Conservation (phyloP, 1,140 invertebrate genomes). For the Spodoptera litura region DNA sequence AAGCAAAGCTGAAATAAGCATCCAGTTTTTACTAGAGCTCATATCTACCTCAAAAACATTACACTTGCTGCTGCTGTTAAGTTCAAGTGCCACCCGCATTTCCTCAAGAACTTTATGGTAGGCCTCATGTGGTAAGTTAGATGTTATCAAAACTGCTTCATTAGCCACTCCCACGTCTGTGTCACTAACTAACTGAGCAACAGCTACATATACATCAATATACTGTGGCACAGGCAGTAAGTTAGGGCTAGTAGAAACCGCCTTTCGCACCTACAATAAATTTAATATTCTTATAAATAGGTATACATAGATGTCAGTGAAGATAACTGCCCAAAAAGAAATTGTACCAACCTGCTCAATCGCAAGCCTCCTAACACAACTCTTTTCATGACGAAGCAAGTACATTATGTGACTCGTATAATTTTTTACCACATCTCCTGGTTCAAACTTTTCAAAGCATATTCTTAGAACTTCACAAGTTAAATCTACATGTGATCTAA, state of each 20-base stretch:
- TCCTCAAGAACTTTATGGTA: slow-evolving; percentile 83
- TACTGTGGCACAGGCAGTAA: slow-evolving; percentile 83
- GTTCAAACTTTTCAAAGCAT: slow-evolving; percentile 86
- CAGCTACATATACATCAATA: slow-evolving; percentile 84
- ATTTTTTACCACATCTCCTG: slow-evolving; percentile 83
- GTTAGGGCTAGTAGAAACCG: slow-evolving; percentile 65
- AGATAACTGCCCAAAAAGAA: background rate
- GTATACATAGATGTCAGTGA: too few species aligned
- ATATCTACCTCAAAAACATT: slow-evolving; percentile 88
- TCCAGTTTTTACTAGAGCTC: too few species aligned
- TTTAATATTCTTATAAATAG: too few species aligned
- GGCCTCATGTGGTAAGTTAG: slow-evolving; percentile 82
- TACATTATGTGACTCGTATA: slow-evolving; percentile 84
- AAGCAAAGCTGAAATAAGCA: too few species aligned
- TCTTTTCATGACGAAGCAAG: slow-evolving; percentile 85
- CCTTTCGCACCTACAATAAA: slow-evolving; percentile 74
- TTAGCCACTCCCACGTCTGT: slow-evolving; percentile 87
- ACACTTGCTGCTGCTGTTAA: slow-evolving; percentile 86
- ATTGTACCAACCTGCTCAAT: slow-evolving; percentile 81
- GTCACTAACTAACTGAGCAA: slow-evolving; percentile 87
- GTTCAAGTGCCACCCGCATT: slow-evolving; percentile 83
- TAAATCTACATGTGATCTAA: slow-evolving; percentile 84
- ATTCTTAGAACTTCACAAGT: slow-evolving; percentile 87
- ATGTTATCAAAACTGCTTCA: slow-evolving; percentile 87
- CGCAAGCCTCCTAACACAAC: slow-evolving; percentile 85